A percentile compares a stretch with the other conserved stretches of the same genome.
Evolutionary conservation across 2,113 vertebrate species (phyloP).

Genomic region (Nothobranchius furzeri): DNA sequence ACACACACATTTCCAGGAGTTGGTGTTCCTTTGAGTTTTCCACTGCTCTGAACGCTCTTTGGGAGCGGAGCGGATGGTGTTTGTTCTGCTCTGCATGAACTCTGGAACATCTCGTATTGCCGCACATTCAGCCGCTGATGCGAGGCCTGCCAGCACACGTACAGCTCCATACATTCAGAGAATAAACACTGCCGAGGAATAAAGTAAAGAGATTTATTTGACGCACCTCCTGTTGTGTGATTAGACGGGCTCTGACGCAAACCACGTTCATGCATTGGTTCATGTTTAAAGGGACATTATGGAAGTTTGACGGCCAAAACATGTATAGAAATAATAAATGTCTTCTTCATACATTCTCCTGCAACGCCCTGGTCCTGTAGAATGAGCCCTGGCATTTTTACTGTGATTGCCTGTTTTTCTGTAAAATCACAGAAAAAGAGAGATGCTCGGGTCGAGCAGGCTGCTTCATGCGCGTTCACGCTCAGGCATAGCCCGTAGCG

Average conservation of each 20-base stretch:
- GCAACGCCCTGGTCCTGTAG: too few species aligned
- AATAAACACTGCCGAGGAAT: conserved; percentile 32
- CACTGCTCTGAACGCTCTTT: conserved; percentile 37
- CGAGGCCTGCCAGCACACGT: conserved; percentile 33
- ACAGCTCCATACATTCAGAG: conserved; percentile 40
- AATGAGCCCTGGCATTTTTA: too few species aligned
- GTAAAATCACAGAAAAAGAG: too few species aligned
- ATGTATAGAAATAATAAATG: too few species aligned
- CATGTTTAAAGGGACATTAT: not conserved
- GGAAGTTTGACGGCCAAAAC: too few species aligned
- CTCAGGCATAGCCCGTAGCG: too few species aligned
- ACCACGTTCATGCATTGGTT: conserved; percentile 11
- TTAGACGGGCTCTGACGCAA: conserved; percentile 14
- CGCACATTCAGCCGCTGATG: conserved; percentile 54
- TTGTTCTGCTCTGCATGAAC: conserved; percentile 54
- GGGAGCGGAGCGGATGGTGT: conserved; percentile 35
- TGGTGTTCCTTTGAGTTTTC: conserved; percentile 5
- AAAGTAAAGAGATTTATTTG: conserved; percentile 44
- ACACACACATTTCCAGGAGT: too few species aligned
- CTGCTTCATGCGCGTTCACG: too few species aligned
- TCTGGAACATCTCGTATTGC: conserved; percentile 37
- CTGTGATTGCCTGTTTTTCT: too few species aligned
- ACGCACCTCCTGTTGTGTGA: conserved; percentile 26
- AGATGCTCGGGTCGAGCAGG: too few species aligned
- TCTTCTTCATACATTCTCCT: too few species aligned